These are phyloP conservation scores for Sminthurides bifidus DNA, from an alignment of 1,140 invertebrate genomes.

Conservation along the genomic window DNA sequence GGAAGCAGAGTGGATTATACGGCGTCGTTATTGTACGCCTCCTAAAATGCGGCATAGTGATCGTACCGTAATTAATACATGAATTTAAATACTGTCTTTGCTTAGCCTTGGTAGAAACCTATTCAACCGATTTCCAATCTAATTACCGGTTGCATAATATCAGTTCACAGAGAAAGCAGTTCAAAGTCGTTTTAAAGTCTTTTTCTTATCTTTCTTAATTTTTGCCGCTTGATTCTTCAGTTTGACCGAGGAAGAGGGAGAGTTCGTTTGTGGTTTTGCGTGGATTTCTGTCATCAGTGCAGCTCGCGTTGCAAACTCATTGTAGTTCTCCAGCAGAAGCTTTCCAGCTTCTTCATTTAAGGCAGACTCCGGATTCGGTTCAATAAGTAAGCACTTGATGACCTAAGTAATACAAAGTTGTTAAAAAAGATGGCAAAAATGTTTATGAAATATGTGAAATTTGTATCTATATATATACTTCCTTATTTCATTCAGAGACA, in stretches of 20 bases:
- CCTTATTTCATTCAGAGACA: neutral
- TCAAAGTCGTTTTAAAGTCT: slow-evolving; percentile 31
- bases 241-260: slow-evolving; percentile 13
- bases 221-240: slow-evolving; percentile 13
- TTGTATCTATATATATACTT: neutral
- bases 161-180: no score
- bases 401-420: slow-evolving; percentile 57
- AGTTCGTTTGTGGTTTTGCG: slow-evolving; percentile 41
- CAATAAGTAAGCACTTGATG: slow-evolving; percentile 82
- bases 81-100: no score
- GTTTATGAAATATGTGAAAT: neutral
- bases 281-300: slow-evolving; percentile 93
- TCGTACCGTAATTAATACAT: no score
- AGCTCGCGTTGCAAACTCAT: slow-evolving; percentile 77
- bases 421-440: slow-evolving; percentile 15
- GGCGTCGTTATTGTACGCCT: no score
- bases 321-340: slow-evolving; percentile 76
- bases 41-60: no score
- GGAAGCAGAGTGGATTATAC: no score
- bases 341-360: slow-evolving; percentile 89
- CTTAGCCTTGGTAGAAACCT: no score
- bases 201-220: slow-evolving; percentile 29
- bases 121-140: no score
- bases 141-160: no score
- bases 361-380: slow-evolving; percentile 87